Evolutionary conservation across 2,797 vertebrate species (phyloP).

Genomic region (Trachops cirrhosus): DNA sequence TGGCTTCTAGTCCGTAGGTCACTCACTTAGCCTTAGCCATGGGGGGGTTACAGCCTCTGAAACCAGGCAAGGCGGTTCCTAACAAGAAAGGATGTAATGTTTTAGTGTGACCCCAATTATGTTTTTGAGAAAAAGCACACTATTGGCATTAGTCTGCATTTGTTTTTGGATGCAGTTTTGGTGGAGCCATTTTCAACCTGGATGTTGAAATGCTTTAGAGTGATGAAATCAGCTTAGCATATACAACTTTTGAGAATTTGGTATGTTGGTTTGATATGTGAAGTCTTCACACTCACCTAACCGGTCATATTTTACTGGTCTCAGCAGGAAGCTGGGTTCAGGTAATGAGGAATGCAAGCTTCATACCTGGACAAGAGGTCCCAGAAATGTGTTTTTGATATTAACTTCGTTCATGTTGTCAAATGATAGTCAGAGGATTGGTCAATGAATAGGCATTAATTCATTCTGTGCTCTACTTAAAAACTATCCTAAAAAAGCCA

Average conservation of each 20-base stretch:
- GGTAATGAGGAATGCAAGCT: neutral
- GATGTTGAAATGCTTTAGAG: neutral
- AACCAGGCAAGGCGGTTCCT: too few species aligned
- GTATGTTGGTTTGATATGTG: neutral
- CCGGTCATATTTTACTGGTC: neutral
- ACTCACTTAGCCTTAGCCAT: too few species aligned
- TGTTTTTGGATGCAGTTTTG: neutral
- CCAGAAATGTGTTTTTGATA: neutral
- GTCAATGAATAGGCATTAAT: neutral
- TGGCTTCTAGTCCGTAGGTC: too few species aligned
- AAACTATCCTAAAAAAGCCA: neutral
- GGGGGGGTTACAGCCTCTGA: too few species aligned
- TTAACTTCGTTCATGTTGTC: neutral
- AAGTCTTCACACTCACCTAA: neutral
- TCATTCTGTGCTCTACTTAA: neutral
- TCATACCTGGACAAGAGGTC: neutral
- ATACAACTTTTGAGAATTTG: neutral
- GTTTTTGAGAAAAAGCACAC: neutral
- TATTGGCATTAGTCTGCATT: accelerated
- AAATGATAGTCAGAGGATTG: neutral
- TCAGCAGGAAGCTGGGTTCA: neutral
- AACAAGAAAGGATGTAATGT: neutral
- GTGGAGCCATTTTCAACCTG: neutral
- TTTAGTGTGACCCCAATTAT: neutral
- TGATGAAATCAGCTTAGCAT: neutral